Conservation (phyloP, 2,797 vertebrate genomes). For the Leucoraja ocellata region DNA sequence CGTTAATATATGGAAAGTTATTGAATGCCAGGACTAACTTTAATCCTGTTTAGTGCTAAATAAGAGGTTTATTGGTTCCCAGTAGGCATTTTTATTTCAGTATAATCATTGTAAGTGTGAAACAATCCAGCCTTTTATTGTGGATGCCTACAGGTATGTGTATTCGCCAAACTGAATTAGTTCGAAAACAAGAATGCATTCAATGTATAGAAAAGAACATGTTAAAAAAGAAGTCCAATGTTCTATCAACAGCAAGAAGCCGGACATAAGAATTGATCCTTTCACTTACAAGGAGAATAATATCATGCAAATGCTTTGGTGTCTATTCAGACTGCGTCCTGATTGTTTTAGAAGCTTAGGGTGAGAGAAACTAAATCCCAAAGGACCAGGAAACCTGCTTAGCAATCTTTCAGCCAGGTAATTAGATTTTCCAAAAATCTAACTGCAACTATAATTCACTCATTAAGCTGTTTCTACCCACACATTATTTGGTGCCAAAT, state of each 20-base stretch:
- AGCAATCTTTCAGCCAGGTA: slow-evolving; percentile 1
- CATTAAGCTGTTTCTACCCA: background rate
- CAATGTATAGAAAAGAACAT: slow-evolving; percentile 13
- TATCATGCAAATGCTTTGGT: slow-evolving; percentile 13
- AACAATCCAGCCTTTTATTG: slow-evolving; percentile 65
- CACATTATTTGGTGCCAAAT: background rate
- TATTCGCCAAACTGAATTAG: slow-evolving; percentile 58
- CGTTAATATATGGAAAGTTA: slow-evolving; percentile 52
- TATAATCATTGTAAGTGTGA: slow-evolving; percentile 62
- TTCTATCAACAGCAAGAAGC: background rate
- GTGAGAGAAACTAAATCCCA: background rate
- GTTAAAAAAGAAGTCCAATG: background rate
- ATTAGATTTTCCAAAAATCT: slow-evolving; percentile 17
- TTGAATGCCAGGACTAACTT: slow-evolving; percentile 57
- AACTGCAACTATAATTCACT: slow-evolving; percentile 10
- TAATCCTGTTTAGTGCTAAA: slow-evolving; percentile 75
- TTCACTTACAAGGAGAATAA: slow-evolving; percentile 18
- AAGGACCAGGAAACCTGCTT: background rate
- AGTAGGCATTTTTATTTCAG: slow-evolving; percentile 51
- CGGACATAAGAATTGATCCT: background rate
- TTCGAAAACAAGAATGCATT: slow-evolving; percentile 53
- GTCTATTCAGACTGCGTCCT: slow-evolving; percentile 18
- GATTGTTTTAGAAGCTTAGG: background rate
- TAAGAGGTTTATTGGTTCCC: slow-evolving; percentile 67
- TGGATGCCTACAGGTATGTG: slow-evolving; percentile 52